Evolutionary conservation across 2,888 invertebrate genomes (phyloP), one percentile per base, ranked within the genome.

Genomic region (Orthosia incerta): DNA sequence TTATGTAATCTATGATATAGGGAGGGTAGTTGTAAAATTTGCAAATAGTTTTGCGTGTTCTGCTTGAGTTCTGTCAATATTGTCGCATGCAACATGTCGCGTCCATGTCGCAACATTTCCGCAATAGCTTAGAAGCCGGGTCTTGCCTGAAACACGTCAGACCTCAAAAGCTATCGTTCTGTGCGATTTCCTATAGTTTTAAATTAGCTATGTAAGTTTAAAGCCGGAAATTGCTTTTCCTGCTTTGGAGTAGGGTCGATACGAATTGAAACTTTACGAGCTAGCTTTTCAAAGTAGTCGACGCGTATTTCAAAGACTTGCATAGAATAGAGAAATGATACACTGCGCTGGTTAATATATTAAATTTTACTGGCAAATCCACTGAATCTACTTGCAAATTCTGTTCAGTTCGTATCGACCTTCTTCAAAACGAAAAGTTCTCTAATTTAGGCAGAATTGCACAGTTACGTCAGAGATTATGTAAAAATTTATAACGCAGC

Each of bases 71-170:
- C 74, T 64, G 62, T 75, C 70, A 82, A 82, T 81, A 80, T 84
- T 72, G 78, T 78, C 75, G 68, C 69, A 65, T 68, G 50, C 63
- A 57, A 75, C 66, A 69, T 74, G 76, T 69, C 71, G 61, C 57
- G 75, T 79, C 55, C 63, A 75, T 66, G 79, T 73, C 71, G 73
- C 62, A 72, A 71, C 55, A 69, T 71, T 78, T 74, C 71, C 63
- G 67, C 63, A 76, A 80, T 81, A 87, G 83, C 74, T 80, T 87
- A 85, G 57, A 85, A 89, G 92, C 91, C 92, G 83, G 88, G 86
- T 91, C 92, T 92, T 91, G 92, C 92, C 92, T 89, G 85, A 86
- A 82, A 88, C 84, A 87, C 87, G 85, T 86, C 87, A 85, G 86
- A 90, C 88, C 88, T 89, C 86, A 87, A 71, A 76, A 83, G 79